Conservation (phyloP, 64 coral and sea anemone species). For the Exaiptasia diaphana region DNA sequence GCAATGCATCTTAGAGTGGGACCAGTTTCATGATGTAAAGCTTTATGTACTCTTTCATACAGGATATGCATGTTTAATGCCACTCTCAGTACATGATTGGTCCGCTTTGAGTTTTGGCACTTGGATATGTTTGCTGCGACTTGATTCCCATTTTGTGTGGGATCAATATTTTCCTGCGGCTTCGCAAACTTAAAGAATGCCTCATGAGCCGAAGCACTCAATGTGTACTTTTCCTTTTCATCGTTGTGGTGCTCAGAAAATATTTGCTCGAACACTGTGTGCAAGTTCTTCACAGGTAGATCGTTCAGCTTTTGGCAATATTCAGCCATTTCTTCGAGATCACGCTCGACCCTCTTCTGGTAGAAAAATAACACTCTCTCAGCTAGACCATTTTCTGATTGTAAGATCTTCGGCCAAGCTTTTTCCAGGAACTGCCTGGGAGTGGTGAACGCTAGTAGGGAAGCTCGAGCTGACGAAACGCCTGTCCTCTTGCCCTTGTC, state of each 20-base stretch:
- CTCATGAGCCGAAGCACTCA: constrained; percentile 54
- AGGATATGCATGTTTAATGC: constrained; percentile 54
- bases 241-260: constrained; percentile 56
- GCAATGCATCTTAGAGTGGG: not conserved
- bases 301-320: not conserved
- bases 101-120: constrained; percentile 28
- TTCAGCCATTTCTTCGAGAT: constrained; percentile 53
- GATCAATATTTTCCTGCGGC: constrained; percentile 21
- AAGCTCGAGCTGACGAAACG: constrained; percentile 38
- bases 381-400: constrained; percentile 39
- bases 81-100: constrained; percentile 33
- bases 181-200: constrained; percentile 71
- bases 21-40: constrained; percentile 14
- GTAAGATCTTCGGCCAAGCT: constrained; percentile 52
- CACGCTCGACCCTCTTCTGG: not conserved
- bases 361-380: constrained; percentile 47
- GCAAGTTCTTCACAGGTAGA: constrained; percentile 2
- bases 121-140: not conserved
- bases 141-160: not conserved
- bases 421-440: constrained; percentile 55
- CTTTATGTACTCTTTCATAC: constrained; percentile 29
- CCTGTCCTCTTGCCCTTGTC: constrained; percentile 43
- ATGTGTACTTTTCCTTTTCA: constrained; percentile 2
- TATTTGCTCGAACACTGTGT: constrained; percentile 33
- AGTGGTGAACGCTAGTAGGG: constrained; percentile 48